Evolutionary conservation across 2,797 vertebrate species (phyloP).

Genomic region (Telmatherina bonti): DNA sequence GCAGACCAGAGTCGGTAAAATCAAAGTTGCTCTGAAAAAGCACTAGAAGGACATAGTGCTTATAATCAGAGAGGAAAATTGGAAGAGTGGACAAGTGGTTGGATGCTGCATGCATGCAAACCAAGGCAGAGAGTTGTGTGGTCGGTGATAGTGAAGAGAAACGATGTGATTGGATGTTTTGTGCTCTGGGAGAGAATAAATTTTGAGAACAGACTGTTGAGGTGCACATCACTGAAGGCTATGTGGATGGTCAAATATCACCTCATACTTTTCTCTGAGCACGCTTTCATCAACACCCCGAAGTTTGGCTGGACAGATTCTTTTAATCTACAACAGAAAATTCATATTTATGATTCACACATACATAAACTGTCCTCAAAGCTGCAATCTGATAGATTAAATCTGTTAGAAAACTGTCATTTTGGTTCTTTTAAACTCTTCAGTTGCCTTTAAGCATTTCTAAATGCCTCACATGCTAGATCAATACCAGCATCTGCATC

Average conservation of each 20-base stretch:
- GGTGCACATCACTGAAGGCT: background rate
- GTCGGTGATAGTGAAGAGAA: constrained; percentile 26
- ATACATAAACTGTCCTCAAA: too few species aligned
- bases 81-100: constrained; percentile 20
- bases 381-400: background rate
- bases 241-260: constrained; percentile 16
- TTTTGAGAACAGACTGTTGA: constrained; percentile 18
- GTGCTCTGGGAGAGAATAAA: constrained; percentile 13
- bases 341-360: background rate
- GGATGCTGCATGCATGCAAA: constrained; percentile 14
- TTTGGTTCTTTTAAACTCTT: constrained; percentile 44
- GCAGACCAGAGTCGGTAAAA: constrained; percentile 31
- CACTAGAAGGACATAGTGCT: constrained; percentile 10
- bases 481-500: constrained; percentile 39
- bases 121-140: constrained; percentile 7
- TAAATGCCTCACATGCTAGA: constrained; percentile 32
- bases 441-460: constrained; percentile 38
- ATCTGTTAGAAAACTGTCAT: constrained; percentile 29
- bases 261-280: constrained; percentile 16
- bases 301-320: background rate
- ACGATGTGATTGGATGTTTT: constrained; percentile 42
- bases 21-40: constrained; percentile 37
- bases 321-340: background rate
- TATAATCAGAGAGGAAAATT: constrained; percentile 24
- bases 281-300: background rate